Percentiles rank a stretch among this genome's conserved stretches.
Conservation (phyloP, 2,113 vertebrate species). For the Orthonyx spaldingii region DNA sequence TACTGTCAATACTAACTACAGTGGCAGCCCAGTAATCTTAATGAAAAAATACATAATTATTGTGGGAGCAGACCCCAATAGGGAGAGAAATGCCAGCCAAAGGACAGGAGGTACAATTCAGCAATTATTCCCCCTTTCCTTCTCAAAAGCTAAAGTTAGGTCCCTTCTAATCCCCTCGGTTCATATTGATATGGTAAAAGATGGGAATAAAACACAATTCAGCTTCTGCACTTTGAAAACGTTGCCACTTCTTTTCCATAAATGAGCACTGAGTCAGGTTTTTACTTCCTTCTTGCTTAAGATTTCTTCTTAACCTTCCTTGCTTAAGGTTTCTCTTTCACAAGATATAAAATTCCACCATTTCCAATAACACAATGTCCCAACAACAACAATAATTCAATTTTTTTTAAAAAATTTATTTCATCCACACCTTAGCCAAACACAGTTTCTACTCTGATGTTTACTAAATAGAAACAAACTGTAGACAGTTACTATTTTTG, state of each 20-base stretch:
- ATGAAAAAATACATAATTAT: background rate
- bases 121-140: background rate
- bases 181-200: background rate
- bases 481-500: background rate
- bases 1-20: background rate
- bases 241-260: background rate
- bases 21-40: background rate
- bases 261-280: background rate
- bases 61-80: fast-evolving
- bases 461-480: background rate
- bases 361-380: background rate
- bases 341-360: background rate
- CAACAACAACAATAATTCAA: background rate
- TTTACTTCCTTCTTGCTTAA: background rate
- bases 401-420: background rate
- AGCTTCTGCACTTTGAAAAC: background rate
- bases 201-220: background rate
- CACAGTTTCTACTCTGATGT: background rate
- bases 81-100: background rate
- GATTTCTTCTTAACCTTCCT: too few species aligned
- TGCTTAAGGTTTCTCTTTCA: background rate
- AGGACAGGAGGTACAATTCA: background rate
- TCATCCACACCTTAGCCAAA: background rate
- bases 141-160: background rate
- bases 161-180: background rate